Conservation (phyloP, 2,888 invertebrate species). For the Conomelus anceps region DNA sequence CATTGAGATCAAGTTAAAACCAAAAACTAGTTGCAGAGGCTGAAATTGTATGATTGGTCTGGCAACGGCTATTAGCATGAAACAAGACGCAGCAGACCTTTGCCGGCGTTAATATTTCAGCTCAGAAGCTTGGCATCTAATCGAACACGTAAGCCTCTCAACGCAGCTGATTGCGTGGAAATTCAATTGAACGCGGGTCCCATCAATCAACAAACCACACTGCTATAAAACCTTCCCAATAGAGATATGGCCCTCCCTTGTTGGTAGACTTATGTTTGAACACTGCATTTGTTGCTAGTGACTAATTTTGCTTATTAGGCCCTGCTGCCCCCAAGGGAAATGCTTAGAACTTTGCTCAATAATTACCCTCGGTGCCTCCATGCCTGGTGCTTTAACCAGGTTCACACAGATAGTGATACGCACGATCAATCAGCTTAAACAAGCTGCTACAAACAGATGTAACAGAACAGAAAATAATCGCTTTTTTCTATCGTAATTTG, state of each 20-base stretch:
- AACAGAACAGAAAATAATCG: too few relatives aligned
- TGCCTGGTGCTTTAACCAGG: too few relatives aligned
- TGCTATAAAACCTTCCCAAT: background rate
- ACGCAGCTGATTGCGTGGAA: background rate
- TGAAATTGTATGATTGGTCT: too few relatives aligned
- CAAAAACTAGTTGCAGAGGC: too few relatives aligned
- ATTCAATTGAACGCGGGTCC: background rate
- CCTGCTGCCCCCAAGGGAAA: background rate
- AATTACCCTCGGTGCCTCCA: background rate
- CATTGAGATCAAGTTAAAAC: too few relatives aligned
- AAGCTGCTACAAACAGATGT: background rate
- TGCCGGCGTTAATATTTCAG: background rate
- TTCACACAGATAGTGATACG: background rate
- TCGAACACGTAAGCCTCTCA: background rate
- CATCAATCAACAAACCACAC: background rate
- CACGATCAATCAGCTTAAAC: background rate
- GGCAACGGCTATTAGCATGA: too few relatives aligned
- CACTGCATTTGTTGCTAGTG: background rate
- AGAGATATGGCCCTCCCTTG: background rate
- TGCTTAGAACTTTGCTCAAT: background rate
- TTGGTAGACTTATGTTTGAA: background rate
- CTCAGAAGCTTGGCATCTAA: background rate
- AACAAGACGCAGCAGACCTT: background rate
- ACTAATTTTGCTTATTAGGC: background rate
- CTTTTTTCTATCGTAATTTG: too few relatives aligned